Evolutionary conservation across 2,113 vertebrate genomes (phyloP).

Genomic region (Xenopus borealis): DNA sequence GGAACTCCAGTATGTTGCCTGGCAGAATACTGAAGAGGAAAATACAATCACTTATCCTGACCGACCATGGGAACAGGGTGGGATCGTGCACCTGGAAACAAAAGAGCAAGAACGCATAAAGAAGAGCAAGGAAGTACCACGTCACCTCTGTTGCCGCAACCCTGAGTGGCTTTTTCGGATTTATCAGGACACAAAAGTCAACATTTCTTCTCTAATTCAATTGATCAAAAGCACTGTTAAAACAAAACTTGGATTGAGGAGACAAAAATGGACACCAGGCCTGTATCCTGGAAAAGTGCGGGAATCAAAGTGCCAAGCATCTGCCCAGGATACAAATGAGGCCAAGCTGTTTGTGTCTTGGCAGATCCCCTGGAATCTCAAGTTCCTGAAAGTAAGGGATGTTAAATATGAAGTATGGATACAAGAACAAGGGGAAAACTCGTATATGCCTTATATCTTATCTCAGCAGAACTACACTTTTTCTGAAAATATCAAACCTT

Average conservation of each 20-base stretch:
- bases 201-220: slow-evolving; percentile 80
- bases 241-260: slow-evolving; percentile 69
- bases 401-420: slow-evolving; percentile 98
- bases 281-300: slow-evolving; percentile 91
- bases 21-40: slow-evolving; percentile 80
- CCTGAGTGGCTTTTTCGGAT: slow-evolving; percentile 96
- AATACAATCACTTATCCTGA: slow-evolving; percentile 82
- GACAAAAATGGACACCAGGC: slow-evolving; percentile 66
- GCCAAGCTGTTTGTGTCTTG: slow-evolving; percentile 88
- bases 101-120: slow-evolving; percentile 85
- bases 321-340: slow-evolving; percentile 79
- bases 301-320: slow-evolving; percentile 84
- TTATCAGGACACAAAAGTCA: slow-evolving; percentile 93
- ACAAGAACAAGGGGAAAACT: slow-evolving; percentile 97
- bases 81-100: slow-evolving; percentile 83
- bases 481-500: slow-evolving; percentile 95
- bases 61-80: slow-evolving; percentile 92
- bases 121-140: slow-evolving; percentile 82
- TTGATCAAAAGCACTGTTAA: slow-evolving; percentile 76
- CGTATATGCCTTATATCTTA: slow-evolving; percentile 95
- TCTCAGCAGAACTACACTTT: slow-evolving; percentile 96
- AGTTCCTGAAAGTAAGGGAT: slow-evolving; percentile 90
- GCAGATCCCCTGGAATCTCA: slow-evolving; percentile 97
- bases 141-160: slow-evolving; percentile 92
- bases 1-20: slow-evolving; percentile 91